Conservation (phyloP, 2,888 invertebrate genomes). For the Adela reaumurella region DNA sequence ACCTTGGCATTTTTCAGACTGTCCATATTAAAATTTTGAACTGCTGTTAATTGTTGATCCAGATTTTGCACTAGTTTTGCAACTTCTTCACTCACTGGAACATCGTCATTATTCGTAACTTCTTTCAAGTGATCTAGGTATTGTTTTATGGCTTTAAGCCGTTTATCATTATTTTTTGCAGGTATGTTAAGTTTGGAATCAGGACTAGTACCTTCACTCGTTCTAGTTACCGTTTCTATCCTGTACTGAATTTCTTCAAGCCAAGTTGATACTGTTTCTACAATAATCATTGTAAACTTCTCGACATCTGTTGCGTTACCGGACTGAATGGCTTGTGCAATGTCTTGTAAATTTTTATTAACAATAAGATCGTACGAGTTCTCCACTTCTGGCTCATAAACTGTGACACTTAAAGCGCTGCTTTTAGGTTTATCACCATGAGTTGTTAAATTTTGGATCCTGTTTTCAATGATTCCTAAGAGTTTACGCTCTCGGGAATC, state of each 20-base stretch:
- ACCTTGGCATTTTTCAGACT: constrained; percentile 43
- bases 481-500: constrained; percentile 32
- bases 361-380: constrained; percentile 52
- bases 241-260: constrained; percentile 80
- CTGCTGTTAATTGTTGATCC: constrained; percentile 64
- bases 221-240: constrained; percentile 48
- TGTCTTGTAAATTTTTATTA: constrained; percentile 53
- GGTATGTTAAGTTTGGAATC: constrained; percentile 20
- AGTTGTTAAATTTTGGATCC: constrained; percentile 28
- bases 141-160: constrained; percentile 41
- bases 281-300: constrained; percentile 67
- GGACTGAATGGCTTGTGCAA: constrained; percentile 57
- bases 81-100: constrained; percentile 64
- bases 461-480: constrained; percentile 35
- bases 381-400: constrained; percentile 39
- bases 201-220: constrained; percentile 16
- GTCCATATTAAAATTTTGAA: constrained; percentile 60
- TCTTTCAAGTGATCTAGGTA: constrained; percentile 59
- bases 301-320: constrained; percentile 60
- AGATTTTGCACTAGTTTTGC: constrained; percentile 60
- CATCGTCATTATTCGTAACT: constrained; percentile 60
- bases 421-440: constrained; percentile 21
- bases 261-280: constrained; percentile 81
- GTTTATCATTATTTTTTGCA: constrained; percentile 14
- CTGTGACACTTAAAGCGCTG: constrained; percentile 30